A percentile compares a stretch with the other conserved stretches of the same genome.
phyloP scores from a whole-genome alignment of 2,113 vertebrate species.

The Beaufortia kweichowensis region DNA sequence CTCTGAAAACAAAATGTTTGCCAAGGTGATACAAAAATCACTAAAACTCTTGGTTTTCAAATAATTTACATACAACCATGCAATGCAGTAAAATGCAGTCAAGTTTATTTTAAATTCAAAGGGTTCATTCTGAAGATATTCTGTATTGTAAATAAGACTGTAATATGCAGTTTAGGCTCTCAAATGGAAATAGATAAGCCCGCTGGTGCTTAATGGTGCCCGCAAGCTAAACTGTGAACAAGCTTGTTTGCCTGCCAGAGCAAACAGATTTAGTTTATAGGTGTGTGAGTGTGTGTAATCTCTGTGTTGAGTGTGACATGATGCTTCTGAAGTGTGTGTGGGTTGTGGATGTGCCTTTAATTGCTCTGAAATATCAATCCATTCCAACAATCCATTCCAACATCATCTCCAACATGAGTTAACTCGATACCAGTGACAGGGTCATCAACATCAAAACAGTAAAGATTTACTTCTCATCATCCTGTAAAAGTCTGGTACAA shows the following conservation, averaged over 20 bases:
- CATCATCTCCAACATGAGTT: slow-evolving; percentile 6
- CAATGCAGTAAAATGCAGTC: background rate
- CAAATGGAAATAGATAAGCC: no score
- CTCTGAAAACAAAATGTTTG: no score
- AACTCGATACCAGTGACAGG: slow-evolving; percentile 5
- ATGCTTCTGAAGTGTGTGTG: slow-evolving; percentile 26
- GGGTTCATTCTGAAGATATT: background rate
- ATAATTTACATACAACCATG: no score
- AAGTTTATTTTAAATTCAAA: no score
- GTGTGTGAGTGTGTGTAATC: slow-evolving; percentile 14
- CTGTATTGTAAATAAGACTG: background rate
- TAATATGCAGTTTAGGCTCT: background rate
- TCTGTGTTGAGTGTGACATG: slow-evolving; percentile 9
- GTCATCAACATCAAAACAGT: background rate
- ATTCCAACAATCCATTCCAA: background rate
- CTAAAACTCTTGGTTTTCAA: no score
- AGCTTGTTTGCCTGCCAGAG: background rate
- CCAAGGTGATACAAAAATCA: no score
- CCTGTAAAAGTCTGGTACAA: background rate
- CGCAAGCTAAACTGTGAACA: background rate
- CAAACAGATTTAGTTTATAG: slow-evolving; percentile 6
- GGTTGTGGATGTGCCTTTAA: slow-evolving; percentile 35
- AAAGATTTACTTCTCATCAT: background rate
- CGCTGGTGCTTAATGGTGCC: background rate
- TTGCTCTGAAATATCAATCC: slow-evolving; percentile 7